A percentile compares a stretch with the other conserved stretches of the same genome.
phyloP scores from a whole-genome alignment of 2,113 vertebrate genomes.

The Pituophis catenifer region DNA sequence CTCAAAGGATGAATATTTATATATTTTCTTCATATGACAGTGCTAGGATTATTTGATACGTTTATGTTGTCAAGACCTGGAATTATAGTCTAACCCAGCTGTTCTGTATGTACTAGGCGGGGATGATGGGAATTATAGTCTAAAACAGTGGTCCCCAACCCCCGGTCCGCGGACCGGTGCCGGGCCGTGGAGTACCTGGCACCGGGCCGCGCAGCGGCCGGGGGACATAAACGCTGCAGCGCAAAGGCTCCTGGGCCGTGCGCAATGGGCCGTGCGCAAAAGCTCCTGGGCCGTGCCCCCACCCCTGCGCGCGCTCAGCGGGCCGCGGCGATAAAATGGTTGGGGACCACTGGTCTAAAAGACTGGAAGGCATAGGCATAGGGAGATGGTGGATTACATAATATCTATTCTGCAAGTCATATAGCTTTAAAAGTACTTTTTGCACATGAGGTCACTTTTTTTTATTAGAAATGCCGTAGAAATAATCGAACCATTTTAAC shows the following conservation, averaged over 20 bases:
- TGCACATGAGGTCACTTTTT: slow-evolving; percentile 21
- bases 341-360: too few relatives aligned
- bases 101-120: not conserved
- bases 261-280: too few relatives aligned
- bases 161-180: too few relatives aligned
- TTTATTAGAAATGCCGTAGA: slow-evolving; percentile 66
- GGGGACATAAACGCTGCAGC: too few relatives aligned
- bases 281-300: too few relatives aligned
- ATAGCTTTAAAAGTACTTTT: slow-evolving; percentile 31
- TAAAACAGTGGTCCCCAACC: too few relatives aligned
- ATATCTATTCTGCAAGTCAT: slow-evolving; percentile 20
- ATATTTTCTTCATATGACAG: not conserved
- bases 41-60: accelerated
- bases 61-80: not conserved
- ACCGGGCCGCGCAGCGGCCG: too few relatives aligned
- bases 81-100: not conserved
- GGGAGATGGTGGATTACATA: slow-evolving; percentile 10
- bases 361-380: not conserved
- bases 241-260: too few relatives aligned
- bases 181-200: too few relatives aligned
- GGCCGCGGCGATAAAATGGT: too few relatives aligned
- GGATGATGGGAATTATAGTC: not conserved
- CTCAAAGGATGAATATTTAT: not conserved
- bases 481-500: slow-evolving; percentile 69
- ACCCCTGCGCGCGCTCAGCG: too few relatives aligned